Evolutionary conservation across 2,113 vertebrate species (phyloP).

Genomic region (Pyrgilauda ruficollis): DNA sequence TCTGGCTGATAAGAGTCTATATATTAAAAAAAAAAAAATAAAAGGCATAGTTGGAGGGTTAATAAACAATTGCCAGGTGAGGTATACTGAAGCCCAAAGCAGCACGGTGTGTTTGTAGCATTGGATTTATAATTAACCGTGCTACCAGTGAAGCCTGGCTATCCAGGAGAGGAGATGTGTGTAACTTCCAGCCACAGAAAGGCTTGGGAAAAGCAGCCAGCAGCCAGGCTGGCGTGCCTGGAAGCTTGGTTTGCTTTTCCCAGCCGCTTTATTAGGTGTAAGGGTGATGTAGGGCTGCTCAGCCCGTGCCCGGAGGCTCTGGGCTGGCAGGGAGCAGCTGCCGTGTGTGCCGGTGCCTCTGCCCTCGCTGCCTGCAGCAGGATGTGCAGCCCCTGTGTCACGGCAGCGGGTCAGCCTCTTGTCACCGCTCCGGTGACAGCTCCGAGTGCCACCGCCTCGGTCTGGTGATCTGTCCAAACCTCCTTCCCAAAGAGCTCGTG

Average conservation of each 20-base stretch:
- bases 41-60: neutral
- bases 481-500: neutral
- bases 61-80: neutral
- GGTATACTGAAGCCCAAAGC: neutral
- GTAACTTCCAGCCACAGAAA: neutral
- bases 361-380: fast-evolving
- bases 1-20: neutral
- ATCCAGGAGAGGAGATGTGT: neutral
- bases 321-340: neutral
- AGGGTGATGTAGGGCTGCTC: neutral
- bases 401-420: neutral
- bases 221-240: neutral
- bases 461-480: neutral
- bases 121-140: neutral
- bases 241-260: neutral
- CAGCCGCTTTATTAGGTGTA: neutral
- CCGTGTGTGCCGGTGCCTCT: fast-evolving
- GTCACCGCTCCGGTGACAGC: fast-evolving
- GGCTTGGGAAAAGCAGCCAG: neutral
- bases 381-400: fast-evolving
- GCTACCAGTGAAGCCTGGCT: neutral
- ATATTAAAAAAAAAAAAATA: neutral
- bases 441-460: neutral
- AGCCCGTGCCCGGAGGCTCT: neutral
- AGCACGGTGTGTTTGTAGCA: neutral